Evolutionary conservation across 2,113 vertebrate genomes (phyloP), one percentile per base, ranked within the genome.

Genomic region (Myiagra hebetior): DNA sequence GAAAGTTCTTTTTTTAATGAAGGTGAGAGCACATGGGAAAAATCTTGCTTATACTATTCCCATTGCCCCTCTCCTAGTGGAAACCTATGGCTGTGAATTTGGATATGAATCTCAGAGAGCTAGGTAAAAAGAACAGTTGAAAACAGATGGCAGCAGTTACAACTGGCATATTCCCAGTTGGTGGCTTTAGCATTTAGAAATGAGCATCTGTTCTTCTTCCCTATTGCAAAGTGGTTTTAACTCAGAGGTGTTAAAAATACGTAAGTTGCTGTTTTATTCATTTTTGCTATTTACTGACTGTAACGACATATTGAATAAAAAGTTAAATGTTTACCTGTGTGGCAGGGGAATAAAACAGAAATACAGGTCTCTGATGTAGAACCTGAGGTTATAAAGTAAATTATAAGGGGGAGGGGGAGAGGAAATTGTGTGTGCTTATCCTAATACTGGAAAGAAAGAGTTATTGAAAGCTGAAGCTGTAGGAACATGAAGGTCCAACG

Each of bases 91-190:
- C 93, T 88, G 53, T 93, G 96, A 97, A 97, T 97, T 97, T 97
- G 96, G 95, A 97, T 85, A 95, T 85, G 83, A 97, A 95, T 97
- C 95, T 94, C 88, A 92, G 93, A 96, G 89, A 97, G 95, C 62
- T 97, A 97, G 97, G 97, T 98, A 98, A 98, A 98, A 98, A 98
- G 98, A 98, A 98, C 98, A 98, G 97, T 98, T 96, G 95, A 96
- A 98, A 98, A 98, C 98, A 98, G 98, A 98, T 98, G 98, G 98
- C 97, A 96, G 96, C 93, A 98, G 98, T 98, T 98, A 97, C 97
- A 98, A 97, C 94, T 97, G 97, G 97, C 98, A 97, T 97, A 97
- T 98, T 98, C 98, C 98, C 98, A 98, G 98, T 96, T 98, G 97
- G 97, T 97, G 97, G 97, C 96, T 98, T 97, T 97, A 98, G 97